A percentile compares a stretch with the other conserved stretches of the same genome.
phyloP scores from a whole-genome alignment of 2,797 vertebrate genomes.

The Lacerta bilineata region DNA sequence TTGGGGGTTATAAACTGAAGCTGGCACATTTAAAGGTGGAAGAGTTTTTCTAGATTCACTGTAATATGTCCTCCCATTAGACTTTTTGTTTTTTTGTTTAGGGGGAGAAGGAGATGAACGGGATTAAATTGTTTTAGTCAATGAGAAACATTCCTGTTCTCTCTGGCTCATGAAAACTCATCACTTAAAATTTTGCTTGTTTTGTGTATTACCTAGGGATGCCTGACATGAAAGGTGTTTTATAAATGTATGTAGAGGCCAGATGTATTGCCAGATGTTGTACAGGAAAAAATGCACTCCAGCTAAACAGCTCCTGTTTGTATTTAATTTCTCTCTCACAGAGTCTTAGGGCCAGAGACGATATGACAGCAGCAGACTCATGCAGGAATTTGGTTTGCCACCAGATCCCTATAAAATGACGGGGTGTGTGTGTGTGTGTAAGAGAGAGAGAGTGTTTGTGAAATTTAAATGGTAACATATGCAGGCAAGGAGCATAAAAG shows the following conservation, averaged over 20 bases:
- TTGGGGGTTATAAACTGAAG: slow-evolving; percentile 73
- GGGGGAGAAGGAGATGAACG: slow-evolving; percentile 31
- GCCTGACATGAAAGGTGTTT: slow-evolving; percentile 67
- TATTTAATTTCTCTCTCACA: slow-evolving; percentile 45
- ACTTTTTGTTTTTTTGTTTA: slow-evolving; percentile 41
- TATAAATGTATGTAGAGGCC: slow-evolving; percentile 74
- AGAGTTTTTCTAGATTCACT: slow-evolving; percentile 63
- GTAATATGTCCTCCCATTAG: slow-evolving; percentile 38
- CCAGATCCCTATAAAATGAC: neutral
- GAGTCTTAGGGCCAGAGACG: slow-evolving; percentile 50
- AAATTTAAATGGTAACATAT: neutral
- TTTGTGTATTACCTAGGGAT: slow-evolving; percentile 62
- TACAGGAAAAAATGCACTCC: slow-evolving; percentile 65
- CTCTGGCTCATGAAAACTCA: slow-evolving; percentile 59
- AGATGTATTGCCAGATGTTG: slow-evolving; percentile 77
- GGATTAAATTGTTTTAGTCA: slow-evolving; percentile 54
- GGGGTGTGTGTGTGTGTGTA: too few species aligned
- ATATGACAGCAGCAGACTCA: slow-evolving; percentile 6
- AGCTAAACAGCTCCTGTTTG: slow-evolving; percentile 37
- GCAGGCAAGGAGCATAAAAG: too few species aligned
- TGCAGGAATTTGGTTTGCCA: slow-evolving; percentile 8
- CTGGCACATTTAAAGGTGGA: slow-evolving; percentile 72
- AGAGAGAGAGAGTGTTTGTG: too few species aligned
- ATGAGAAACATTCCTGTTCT: slow-evolving; percentile 58
- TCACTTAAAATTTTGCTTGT: slow-evolving; percentile 49